A percentile compares a stretch with the other conserved stretches of the same genome.
phyloP scores from a whole-genome alignment of 2,113 vertebrate genomes.

The Eurystomus gularis region DNA sequence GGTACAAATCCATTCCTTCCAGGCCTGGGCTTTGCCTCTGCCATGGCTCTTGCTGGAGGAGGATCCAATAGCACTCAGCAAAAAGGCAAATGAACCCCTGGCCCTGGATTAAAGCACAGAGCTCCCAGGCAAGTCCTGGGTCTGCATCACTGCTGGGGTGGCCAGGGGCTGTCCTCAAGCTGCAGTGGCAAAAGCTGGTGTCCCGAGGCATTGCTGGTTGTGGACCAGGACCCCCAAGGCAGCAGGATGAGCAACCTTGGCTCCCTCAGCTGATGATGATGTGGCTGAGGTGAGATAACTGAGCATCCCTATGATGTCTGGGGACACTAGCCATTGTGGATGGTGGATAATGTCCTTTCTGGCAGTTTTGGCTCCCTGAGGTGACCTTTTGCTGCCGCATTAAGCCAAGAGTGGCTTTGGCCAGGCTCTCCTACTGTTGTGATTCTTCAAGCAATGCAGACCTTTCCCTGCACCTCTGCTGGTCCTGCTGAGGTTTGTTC shows the following conservation, averaged over 20 bases:
- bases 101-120: background rate
- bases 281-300: background rate
- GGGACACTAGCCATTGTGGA: rapidly evolving
- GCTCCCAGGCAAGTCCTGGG: background rate
- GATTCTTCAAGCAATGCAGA: background rate
- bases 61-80: background rate
- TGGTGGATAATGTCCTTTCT: background rate
- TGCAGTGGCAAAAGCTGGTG: background rate
- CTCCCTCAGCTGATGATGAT: background rate
- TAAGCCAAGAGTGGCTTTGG: background rate
- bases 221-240: background rate
- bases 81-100: background rate
- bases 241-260: background rate
- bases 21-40: background rate
- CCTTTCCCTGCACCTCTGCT: too few species aligned
- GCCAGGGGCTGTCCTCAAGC: background rate
- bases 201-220: background rate
- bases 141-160: background rate
- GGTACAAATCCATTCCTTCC: background rate
- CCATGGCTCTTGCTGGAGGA: background rate
- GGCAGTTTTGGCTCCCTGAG: background rate
- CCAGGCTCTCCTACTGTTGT: background rate
- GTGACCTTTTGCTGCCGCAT: background rate
- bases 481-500: background rate
- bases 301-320: background rate